Conservation (phyloP, 1,140 invertebrate genomes). For the Scaptomyza hsui region DNA sequence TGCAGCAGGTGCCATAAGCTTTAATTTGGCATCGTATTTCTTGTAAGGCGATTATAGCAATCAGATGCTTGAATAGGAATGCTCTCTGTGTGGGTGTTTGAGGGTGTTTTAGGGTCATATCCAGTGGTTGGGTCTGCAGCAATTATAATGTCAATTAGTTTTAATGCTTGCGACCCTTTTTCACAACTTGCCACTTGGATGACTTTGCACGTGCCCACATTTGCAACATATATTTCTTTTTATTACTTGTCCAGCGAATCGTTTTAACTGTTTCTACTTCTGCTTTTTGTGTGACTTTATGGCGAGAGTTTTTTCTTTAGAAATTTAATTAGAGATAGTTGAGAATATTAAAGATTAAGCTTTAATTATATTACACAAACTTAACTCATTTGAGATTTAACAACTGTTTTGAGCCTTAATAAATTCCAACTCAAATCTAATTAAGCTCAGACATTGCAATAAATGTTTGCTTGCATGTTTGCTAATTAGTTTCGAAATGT, state of each 20-base stretch:
- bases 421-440: constrained; percentile 9
- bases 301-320: background rate
- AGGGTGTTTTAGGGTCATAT: background rate
- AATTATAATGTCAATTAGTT: constrained; percentile 76
- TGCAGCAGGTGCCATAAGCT: constrained; percentile 11
- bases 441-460: background rate
- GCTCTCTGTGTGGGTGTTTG: background rate
- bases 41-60: constrained; percentile 70
- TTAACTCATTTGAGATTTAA: too few species aligned
- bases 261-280: constrained; percentile 6
- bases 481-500: constrained; percentile 45
- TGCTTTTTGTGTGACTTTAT: background rate
- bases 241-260: constrained; percentile 5
- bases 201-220: constrained; percentile 48
- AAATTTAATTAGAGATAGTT: background rate
- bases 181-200: constrained; percentile 36
- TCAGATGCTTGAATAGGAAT: constrained; percentile 53
- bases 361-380: too few species aligned
- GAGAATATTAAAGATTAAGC: background rate
- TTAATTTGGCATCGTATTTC: constrained; percentile 1
- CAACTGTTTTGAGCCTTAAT: background rate
- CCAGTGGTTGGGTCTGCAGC: constrained; percentile 7
- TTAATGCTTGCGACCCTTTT: constrained; percentile 72
- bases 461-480: background rate
- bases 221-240: background rate